Conservation (phyloP, 2,888 invertebrate genomes). For the Pantelozetes paolii region DNA sequence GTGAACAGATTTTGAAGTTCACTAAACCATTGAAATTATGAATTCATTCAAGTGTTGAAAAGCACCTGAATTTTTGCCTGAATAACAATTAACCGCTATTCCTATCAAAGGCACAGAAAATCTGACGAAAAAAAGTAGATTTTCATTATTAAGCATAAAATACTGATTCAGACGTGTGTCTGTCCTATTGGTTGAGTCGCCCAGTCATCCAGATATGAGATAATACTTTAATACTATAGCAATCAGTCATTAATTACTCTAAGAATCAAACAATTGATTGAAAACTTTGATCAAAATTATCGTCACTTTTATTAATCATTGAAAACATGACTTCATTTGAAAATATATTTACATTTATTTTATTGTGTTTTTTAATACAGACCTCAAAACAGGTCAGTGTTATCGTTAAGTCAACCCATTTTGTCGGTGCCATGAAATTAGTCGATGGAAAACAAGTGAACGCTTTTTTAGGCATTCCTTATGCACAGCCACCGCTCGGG, state of each 20-base stretch:
- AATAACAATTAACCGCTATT: constrained; percentile 17
- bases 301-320: background rate
- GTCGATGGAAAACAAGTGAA: constrained; percentile 42
- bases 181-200: background rate
- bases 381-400: constrained; percentile 26
- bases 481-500: constrained; percentile 46
- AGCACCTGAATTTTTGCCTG: background rate
- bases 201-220: constrained; percentile 2
- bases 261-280: background rate
- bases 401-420: constrained; percentile 4
- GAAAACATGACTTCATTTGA: background rate
- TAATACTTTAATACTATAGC: background rate
- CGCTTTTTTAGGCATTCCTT: constrained; percentile 45
- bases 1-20: background rate
- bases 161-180: constrained; percentile 5
- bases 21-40: background rate
- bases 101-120: no score
- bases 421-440: constrained; percentile 25
- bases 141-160: background rate
- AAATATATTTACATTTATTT: constrained; percentile 14
- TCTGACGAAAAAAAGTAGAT: background rate
- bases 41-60: background rate
- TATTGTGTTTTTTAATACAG: background rate
- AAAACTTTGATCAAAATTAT: background rate
- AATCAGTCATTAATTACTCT: background rate